phyloP scores from a whole-genome alignment of 2,113 vertebrate species.

The Gasterosteus nipponicus region DNA sequence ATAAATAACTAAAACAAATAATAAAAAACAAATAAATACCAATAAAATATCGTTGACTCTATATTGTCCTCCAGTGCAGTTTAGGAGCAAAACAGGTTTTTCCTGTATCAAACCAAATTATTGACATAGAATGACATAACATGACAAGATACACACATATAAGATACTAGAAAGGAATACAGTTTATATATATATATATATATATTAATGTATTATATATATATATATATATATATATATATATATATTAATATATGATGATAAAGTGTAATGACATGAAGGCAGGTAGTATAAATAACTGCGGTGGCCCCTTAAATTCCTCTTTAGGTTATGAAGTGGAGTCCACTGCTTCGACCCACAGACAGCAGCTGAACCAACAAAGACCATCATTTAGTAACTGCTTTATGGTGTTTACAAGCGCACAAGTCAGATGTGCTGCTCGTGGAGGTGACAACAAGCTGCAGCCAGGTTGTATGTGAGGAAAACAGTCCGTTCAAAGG shows the following conservation, averaged over 20 bases:
- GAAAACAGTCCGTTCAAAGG: not conserved
- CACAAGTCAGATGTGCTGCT: slow-evolving; percentile 26
- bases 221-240: too few species aligned
- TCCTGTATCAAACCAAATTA: not conserved
- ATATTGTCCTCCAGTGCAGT: not conserved
- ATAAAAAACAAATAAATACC: not conserved
- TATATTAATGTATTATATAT: too few species aligned
- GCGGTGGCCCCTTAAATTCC: too few species aligned
- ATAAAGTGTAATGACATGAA: too few species aligned
- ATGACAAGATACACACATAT: not conserved
- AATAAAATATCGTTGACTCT: not conserved
- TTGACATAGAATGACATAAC: not conserved
- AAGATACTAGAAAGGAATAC: not conserved
- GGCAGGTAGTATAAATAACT: too few species aligned
- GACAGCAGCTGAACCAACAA: slow-evolving; percentile 36
- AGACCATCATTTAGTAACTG: slow-evolving; percentile 2
- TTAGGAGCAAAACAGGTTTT: not conserved
- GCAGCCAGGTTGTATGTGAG: not conserved
- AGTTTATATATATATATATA: too few species aligned
- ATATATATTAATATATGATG: too few species aligned
- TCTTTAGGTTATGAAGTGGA: too few species aligned
- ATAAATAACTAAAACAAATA: not conserved
- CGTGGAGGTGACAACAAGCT: slow-evolving; percentile 31
- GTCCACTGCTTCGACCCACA: not conserved
- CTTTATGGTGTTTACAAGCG: slow-evolving; percentile 42